Base-by-base conservation (phyloP, 2,797 vertebrate genomes). In the Merluccius polli region DNA sequence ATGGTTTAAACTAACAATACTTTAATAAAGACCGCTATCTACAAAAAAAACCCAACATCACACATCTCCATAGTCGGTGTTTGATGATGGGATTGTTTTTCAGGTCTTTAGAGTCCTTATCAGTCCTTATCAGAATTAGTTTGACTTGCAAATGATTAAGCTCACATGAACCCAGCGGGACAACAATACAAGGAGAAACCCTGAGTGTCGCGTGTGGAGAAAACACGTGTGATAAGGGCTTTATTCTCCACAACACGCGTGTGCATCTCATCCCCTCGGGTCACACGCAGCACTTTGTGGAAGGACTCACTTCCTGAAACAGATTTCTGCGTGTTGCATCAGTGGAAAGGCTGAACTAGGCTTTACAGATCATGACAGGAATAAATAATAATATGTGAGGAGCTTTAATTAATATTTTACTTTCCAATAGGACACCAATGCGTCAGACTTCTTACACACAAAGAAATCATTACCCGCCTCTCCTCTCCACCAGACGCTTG, bases 221-320 rank as follows among this genome's bases (percentile, higher is more conserved):
- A 65, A 65, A 65, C 59, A 65, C n/a, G n/a, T 24, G 10, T 27
- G 59, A 63, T 27, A 27, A 63, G 59, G 9, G n/a, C n/a, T 65
- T 65, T 65, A 48, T 16, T 48, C 18, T 16, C 18, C 6, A 18
- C 41, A 41, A 12, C 38, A 41, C n/a, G n/a, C n/a, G n/a, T n/a
- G n/a, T n/a, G n/a, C n/a, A n/a, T n/a, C n/a, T n/a, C n/a, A n/a
- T n/a, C n/a, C n/a, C n/a, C n/a, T n/a, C n/a, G n/a, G n/a, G 29
- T 30, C 12, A 69, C 7, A 4, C 59, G 33, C 74, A 12, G 80
- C 78, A 44, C 77, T 65, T 5, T 79, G 80, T 86, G 32, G 65
- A 59, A 38, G 33, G 38, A 0, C 36, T 33, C 35, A n/a, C 31
- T 67, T 67, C 73, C 59, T 27, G 59, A 36, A 78, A 38, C 81